phyloP scores from a whole-genome alignment of 2,888 invertebrate species.

The Ceramica pisi region DNA sequence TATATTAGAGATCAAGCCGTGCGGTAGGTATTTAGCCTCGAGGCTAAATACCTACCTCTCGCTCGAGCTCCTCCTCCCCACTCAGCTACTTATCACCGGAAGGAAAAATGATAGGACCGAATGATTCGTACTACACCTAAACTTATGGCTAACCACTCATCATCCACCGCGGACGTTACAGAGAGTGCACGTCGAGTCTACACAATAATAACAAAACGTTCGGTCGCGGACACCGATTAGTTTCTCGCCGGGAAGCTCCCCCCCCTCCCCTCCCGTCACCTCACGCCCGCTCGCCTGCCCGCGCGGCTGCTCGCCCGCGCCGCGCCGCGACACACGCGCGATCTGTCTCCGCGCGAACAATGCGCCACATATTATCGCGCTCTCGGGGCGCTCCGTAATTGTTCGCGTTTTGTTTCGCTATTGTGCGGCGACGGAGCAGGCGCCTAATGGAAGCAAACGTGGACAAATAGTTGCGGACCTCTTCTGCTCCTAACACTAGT shows the following conservation, averaged over 20 bases:
- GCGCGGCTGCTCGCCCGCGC: not conserved
- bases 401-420: constrained; percentile 43
- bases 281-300: fast-evolving
- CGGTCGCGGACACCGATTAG: constrained; percentile 14
- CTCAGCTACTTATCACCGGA: too few species aligned
- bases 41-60: too few species aligned
- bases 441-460: constrained; percentile 32
- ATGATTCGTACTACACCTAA: too few species aligned
- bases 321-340: not conserved
- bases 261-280: not conserved
- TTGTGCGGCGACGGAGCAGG: constrained; percentile 30
- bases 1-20: too few species aligned
- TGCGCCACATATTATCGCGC: constrained; percentile 33
- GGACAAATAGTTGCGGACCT: constrained; percentile 31
- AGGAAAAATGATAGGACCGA: too few species aligned
- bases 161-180: not conserved
- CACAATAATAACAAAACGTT: constrained; percentile 13
- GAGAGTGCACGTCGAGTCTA: constrained; percentile 12
- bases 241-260: not conserved
- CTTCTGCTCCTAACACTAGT: not conserved
- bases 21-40: too few species aligned
- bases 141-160: not conserved
- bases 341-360: constrained; percentile 44
- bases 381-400: constrained; percentile 36
- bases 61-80: too few species aligned